Percentiles rank a stretch among this genome's conserved stretches.
Evolutionary conservation across 2,113 vertebrate genomes (phyloP).

Genomic region (Tonatia bakeri): DNA sequence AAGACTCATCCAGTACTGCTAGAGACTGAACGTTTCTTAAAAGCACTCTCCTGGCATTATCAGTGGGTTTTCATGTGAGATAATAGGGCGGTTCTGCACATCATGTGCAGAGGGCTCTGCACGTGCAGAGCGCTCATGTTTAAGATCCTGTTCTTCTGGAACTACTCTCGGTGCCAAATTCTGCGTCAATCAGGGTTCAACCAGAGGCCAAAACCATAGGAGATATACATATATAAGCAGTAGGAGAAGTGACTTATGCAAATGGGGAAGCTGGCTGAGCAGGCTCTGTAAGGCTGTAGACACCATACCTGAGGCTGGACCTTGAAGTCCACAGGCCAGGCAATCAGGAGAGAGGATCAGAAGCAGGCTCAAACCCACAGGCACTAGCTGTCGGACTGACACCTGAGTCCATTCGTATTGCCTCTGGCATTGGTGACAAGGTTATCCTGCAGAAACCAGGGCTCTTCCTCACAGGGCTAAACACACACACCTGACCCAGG

Average conservation of each 20-base stretch:
- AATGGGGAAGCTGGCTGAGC: background rate
- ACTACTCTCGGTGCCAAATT: conserved; percentile 13
- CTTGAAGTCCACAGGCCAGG: background rate
- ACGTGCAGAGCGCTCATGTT: background rate
- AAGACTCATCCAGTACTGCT: background rate
- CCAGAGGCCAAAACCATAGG: background rate
- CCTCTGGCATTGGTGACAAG: background rate
- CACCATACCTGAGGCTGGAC: background rate
- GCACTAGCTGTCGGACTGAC: background rate
- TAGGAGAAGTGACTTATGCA: background rate
- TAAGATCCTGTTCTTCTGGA: conserved; percentile 18
- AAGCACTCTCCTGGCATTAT: background rate
- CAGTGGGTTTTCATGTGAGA: background rate
- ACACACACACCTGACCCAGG: background rate
- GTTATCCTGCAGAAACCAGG: background rate
- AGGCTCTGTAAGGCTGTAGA: background rate
- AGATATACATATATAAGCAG: background rate
- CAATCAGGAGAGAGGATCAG: background rate
- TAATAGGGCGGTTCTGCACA: background rate
- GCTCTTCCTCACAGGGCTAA: background rate
- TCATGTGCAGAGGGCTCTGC: background rate
- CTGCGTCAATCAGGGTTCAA: background rate
- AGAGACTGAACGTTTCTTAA: conserved; percentile 9
- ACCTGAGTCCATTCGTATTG: background rate
- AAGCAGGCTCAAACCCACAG: background rate